These are phyloP conservation scores for Pyrgilauda ruficollis DNA, from an alignment of 2,113 vertebrate genomes.

Conservation along the genomic window DNA sequence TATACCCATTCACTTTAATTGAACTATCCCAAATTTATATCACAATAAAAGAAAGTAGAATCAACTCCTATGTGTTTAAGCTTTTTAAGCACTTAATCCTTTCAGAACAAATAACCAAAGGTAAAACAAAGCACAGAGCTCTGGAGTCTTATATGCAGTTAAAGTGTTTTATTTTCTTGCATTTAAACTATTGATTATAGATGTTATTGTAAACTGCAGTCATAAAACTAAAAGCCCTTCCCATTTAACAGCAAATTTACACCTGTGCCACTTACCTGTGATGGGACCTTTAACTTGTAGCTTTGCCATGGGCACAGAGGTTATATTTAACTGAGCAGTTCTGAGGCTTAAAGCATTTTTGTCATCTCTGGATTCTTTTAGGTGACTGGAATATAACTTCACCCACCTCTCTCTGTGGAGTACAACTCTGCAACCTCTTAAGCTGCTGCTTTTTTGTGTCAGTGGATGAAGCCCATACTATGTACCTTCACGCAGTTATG, in stretches of 20 bases:
- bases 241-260: slow-evolving; percentile 39
- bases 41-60: slow-evolving; percentile 28
- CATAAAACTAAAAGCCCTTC: slow-evolving; percentile 55
- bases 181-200: slow-evolving; percentile 68
- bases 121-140: slow-evolving; percentile 52
- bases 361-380: background rate
- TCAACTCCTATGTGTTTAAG: slow-evolving; percentile 15
- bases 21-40: slow-evolving; percentile 46
- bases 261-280: background rate
- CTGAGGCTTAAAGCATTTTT: background rate
- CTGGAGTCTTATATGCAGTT: slow-evolving; percentile 33
- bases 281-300: background rate
- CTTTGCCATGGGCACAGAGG: background rate
- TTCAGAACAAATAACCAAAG: slow-evolving; percentile 36
- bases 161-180: slow-evolving; percentile 65
- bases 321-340: background rate
- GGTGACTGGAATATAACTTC: background rate
- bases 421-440: background rate
- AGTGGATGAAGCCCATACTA: background rate
- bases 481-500: rapidly evolving
- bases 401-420: background rate
- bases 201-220: slow-evolving; percentile 41
- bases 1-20: slow-evolving; percentile 25
- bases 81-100: slow-evolving; percentile 45
- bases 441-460: background rate